Percentiles rank a stretch among this genome's conserved stretches.
Conservation (phyloP, 2,888 invertebrate genomes). For the Himalopsyche anomala region DNA sequence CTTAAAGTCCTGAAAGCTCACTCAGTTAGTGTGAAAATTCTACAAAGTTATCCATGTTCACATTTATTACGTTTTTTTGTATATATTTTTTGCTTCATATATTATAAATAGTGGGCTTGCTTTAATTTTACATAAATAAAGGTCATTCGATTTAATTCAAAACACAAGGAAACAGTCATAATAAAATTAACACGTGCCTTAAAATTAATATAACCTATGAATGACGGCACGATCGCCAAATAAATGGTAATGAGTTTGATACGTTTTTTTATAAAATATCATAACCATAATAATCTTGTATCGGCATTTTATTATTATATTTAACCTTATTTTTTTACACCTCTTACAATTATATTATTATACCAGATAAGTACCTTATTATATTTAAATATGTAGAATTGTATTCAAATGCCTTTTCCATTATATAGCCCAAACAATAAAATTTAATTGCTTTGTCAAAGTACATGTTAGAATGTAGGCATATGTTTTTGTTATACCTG, state of each 20-base stretch:
- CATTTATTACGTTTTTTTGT: no score
- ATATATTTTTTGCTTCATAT: no score
- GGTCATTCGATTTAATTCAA: background rate
- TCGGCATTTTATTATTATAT: slow-evolving; percentile 19
- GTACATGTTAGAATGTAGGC: background rate
- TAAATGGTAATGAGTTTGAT: background rate
- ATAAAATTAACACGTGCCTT: background rate
- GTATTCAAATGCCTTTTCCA: slow-evolving; percentile 31
- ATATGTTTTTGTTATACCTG: no score
- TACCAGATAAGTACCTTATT: slow-evolving; percentile 24
- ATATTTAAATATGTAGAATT: slow-evolving; percentile 32
- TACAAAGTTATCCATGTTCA: no score
- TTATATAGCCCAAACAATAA: slow-evolving; percentile 7
- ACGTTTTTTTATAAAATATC: background rate
- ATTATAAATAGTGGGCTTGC: no score
- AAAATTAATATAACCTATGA: slow-evolving; percentile 2
- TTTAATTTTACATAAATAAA: no score
- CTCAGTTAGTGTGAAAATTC: no score
- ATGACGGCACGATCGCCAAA: slow-evolving; percentile 11
- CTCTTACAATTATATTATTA: background rate
- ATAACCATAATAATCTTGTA: slow-evolving; percentile 19
- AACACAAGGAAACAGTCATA: background rate
- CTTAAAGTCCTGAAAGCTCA: no score
- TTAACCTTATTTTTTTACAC: slow-evolving; percentile 39
- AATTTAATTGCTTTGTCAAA: slow-evolving; percentile 11